Percentiles rank a stretch among this genome's conserved stretches.
Evolutionary conservation across 2,888 invertebrate species (phyloP).

Genomic region (Epirrhoe alternata): DNA sequence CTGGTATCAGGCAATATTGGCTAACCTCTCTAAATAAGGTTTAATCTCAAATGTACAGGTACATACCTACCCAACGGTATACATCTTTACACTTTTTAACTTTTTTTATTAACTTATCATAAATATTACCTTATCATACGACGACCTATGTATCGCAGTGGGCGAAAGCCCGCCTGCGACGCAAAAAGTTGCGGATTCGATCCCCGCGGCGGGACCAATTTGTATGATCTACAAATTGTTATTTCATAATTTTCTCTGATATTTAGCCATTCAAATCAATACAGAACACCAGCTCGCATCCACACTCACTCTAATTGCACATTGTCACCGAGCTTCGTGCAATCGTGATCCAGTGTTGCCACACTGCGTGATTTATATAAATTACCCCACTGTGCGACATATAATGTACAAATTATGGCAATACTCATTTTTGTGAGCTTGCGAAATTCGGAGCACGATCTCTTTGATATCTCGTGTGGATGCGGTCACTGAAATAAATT

Average conservation of each 20-base stretch:
- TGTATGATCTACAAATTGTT: too few species aligned
- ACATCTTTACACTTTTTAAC: too few species aligned
- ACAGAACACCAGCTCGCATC: constrained; percentile 28
- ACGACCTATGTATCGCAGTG: too few species aligned
- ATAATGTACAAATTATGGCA: constrained; percentile 66
- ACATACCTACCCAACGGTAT: too few species aligned
- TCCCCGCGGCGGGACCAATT: too few species aligned
- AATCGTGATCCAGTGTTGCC: constrained; percentile 68
- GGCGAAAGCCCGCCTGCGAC: too few species aligned
- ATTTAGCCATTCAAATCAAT: constrained; percentile 28
- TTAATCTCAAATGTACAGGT: too few species aligned
- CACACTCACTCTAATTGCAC: constrained; percentile 63
- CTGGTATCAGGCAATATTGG: too few species aligned
- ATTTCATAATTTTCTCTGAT: background rate
- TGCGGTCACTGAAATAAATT: constrained; percentile 6
- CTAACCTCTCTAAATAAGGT: too few species aligned
- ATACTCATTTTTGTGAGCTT: constrained; percentile 47
- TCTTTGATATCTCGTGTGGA: constrained; percentile 10
- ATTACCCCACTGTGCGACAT: constrained; percentile 64
- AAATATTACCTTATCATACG: background rate
- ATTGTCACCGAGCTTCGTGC: constrained; percentile 70
- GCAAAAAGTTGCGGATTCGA: too few species aligned
- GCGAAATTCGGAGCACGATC: constrained; percentile 27
- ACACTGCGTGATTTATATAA: constrained; percentile 70
- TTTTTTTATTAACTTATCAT: too few species aligned